phyloP scores from a whole-genome alignment of 2,113 vertebrate genomes.

The Dromaius novaehollandiae region DNA sequence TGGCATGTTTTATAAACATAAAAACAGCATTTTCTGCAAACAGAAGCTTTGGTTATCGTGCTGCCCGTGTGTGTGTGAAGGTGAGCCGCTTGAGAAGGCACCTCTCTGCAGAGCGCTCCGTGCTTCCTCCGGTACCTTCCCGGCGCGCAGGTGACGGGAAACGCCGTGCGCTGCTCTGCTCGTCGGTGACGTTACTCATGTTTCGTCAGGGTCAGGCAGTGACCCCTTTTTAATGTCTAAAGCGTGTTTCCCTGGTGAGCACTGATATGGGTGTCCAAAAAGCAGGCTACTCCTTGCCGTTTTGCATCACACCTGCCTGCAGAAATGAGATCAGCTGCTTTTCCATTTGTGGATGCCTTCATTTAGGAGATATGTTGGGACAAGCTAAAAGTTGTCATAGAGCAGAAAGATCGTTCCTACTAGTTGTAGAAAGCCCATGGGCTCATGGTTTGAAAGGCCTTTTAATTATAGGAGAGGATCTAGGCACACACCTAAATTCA shows the following conservation, averaged over 20 bases:
- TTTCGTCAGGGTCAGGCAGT: background rate
- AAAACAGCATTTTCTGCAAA: background rate
- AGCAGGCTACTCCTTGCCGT: background rate
- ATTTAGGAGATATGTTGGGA: background rate
- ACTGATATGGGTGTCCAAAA: background rate
- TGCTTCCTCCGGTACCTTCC: background rate
- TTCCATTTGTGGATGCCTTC: background rate
- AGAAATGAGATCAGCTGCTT: conserved; percentile 23
- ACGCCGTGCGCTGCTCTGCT: background rate
- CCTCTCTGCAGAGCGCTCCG: background rate
- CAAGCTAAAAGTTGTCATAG: background rate
- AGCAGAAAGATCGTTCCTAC: background rate
- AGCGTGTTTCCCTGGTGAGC: background rate
- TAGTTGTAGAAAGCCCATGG: background rate
- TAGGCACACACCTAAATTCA: background rate
- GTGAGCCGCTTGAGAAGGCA: background rate
- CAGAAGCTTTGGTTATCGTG: background rate
- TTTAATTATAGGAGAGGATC: background rate
- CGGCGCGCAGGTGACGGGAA: background rate
- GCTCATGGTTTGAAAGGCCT: background rate
- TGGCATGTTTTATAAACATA: background rate
- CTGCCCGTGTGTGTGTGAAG: background rate
- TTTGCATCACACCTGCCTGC: background rate
- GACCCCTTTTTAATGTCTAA: background rate
- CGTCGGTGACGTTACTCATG: background rate